phyloP scores from a whole-genome alignment of 35 echinoderm and acorn worm species.

The Lytechinus variegatus region DNA sequence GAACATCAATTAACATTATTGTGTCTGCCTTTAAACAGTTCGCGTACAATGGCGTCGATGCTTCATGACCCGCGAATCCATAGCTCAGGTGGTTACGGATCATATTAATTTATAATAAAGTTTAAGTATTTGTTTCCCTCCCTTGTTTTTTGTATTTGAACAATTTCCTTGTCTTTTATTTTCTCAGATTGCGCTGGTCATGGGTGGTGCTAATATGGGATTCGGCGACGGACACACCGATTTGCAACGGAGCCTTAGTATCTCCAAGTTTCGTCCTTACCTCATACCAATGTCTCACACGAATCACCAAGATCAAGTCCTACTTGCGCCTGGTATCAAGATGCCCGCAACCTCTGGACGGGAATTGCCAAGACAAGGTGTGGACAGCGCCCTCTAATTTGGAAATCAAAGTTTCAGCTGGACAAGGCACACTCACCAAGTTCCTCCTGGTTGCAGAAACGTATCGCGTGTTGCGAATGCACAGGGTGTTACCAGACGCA shows the following conservation, averaged over 20 bases:
- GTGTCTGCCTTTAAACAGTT: too few species aligned
- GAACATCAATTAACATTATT: too few species aligned
- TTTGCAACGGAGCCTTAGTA: conserved; percentile 26
- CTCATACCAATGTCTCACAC: neutral
- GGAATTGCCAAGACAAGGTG: neutral
- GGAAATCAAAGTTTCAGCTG: neutral
- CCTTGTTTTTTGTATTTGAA: too few species aligned
- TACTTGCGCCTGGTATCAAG: neutral
- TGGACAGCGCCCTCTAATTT: conserved; percentile 28
- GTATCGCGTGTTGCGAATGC: neutral
- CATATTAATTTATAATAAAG: too few species aligned
- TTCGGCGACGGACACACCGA: neutral
- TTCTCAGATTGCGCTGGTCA: conserved; percentile 10
- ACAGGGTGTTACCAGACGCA: neutral
- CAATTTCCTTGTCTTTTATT: neutral
- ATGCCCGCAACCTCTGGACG: neutral
- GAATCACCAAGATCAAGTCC: conserved; percentile 10
- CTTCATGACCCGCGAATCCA: too few species aligned
- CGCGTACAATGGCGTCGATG: too few species aligned
- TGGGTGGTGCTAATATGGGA: conserved; percentile 41
- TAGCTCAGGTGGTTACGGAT: too few species aligned
- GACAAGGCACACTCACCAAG: neutral
- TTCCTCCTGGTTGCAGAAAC: conserved; percentile 20
- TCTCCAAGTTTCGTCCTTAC: neutral
- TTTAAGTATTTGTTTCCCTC: too few species aligned